Base-by-base conservation (phyloP, 1,140 invertebrate species). In the Kradibia gibbosae region DNA sequence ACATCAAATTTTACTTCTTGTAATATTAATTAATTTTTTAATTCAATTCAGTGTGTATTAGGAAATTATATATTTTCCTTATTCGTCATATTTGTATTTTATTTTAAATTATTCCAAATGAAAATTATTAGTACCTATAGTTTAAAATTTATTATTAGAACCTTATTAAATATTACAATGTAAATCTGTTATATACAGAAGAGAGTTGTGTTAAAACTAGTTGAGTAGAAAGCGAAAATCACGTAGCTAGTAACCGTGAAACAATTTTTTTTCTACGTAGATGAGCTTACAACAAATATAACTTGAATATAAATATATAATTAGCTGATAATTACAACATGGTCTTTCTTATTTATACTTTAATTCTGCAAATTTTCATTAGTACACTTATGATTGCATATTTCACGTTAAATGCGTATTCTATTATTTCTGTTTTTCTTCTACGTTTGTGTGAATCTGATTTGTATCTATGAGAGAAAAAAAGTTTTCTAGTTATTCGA, bases 141-240 rank as follows among this genome's bases (percentile, higher is more conserved):
- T 39, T 57, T 20, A 20, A n/a, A 4, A n/a, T 25, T n/a, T 20
- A 17, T 15, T 65, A 36, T 65, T 65, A 36, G n/a, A 53, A 15
- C n/a, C 65, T 78, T 78, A 57, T 71, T 22, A 45, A 45, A 15
- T 62, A 73, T 62, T 80, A 55, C 72, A 45, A 73, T 20, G 78
- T 55, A 50, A 62, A 73, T 62, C 25, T 28, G 20, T 62, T 45
- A 17, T 3, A 53, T 42, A 50, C n/a, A 28, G 25, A 80, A 45
- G 42, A 73, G 45, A 62, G 67, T 80, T 80, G 34, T 72, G 57
- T 60, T 34, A 31, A 28, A 72, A 31, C 48, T 80, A 45, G 60
- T 80, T 80, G 60, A 39, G 53, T 53, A 72, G 53, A 55, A 80
- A 80, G 11, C 67, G 70, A 80, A 34, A 80, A 80, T 80, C 67